These are phyloP conservation scores for Fregata magnificens DNA, from an alignment of 2,113 vertebrate species.

Conservation along the genomic window DNA sequence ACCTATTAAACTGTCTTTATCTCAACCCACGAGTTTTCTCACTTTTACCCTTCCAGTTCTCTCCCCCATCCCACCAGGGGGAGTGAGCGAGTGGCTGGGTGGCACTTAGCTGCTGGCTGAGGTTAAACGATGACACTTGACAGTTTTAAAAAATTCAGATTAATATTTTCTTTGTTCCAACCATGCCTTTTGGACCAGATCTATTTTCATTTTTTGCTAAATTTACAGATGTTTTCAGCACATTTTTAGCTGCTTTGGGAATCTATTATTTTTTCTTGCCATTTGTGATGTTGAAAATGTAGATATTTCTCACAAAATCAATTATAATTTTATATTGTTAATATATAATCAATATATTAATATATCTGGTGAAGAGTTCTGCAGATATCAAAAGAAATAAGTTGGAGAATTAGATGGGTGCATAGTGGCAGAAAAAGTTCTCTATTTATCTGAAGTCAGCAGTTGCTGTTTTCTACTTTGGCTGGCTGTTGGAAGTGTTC, in stretches of 20 bases:
- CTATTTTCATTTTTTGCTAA: neutral
- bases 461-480: neutral
- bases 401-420: neutral
- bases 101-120: no score
- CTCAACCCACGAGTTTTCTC: no score
- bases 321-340: neutral
- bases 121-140: no score
- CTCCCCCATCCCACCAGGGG: no score
- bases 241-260: neutral
- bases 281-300: neutral
- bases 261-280: neutral
- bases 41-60: no score
- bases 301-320: neutral
- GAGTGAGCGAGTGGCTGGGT: no score
- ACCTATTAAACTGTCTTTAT: no score
- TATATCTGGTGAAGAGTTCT: neutral
- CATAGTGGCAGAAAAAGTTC: neutral
- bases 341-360: neutral
- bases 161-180: neutral
- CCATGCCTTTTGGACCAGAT: neutral
- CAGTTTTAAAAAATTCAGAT: neutral
- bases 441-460: neutral
- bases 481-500: neutral
- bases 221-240: neutral
- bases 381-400: neutral